Evolutionary conservation across 2,888 invertebrate genomes (phyloP).

Genomic region (Ectemnius continuus): DNA sequence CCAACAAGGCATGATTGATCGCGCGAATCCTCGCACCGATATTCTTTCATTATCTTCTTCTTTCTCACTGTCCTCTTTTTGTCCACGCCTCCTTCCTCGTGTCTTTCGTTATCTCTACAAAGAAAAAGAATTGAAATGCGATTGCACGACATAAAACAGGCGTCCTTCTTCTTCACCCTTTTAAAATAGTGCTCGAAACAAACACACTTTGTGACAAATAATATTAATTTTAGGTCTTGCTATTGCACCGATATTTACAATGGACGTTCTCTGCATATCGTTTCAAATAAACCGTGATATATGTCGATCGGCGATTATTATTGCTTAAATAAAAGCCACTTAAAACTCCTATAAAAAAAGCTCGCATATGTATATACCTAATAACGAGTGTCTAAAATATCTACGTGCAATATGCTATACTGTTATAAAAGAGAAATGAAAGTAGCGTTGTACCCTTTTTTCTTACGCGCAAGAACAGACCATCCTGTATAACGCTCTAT

Average conservation of each 20-base stretch:
- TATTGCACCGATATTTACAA: slow-evolving; percentile 76
- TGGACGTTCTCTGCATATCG: slow-evolving; percentile 69
- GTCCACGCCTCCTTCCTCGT: slow-evolving; percentile 35
- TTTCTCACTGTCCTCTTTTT: slow-evolving; percentile 19
- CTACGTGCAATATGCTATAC: slow-evolving; percentile 58
- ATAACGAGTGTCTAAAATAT: slow-evolving; percentile 61
- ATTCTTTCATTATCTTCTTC: slow-evolving; percentile 19
- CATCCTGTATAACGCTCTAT: slow-evolving; percentile 20
- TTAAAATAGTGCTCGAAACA: slow-evolving; percentile 56
- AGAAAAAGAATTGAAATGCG: slow-evolving; percentile 45
- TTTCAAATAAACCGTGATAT: slow-evolving; percentile 58
- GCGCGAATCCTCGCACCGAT: slow-evolving; percentile 31
- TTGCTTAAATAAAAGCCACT: slow-evolving; percentile 66
- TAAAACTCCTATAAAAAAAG: slow-evolving; percentile 64
- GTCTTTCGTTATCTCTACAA: slow-evolving; percentile 35
- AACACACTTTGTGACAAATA: slow-evolving; percentile 64
- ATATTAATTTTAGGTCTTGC: slow-evolving; percentile 71
- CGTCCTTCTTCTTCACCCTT: slow-evolving; percentile 42
- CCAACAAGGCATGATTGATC: slow-evolving; percentile 57
- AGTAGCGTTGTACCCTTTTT: slow-evolving; percentile 61
- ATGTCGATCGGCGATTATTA: slow-evolving; percentile 54
- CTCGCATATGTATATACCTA: slow-evolving; percentile 47
- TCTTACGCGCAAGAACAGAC: slow-evolving; percentile 45
- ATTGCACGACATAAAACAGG: slow-evolving; percentile 60
- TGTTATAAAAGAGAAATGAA: slow-evolving; percentile 57